Percentiles rank a stretch among this genome's conserved stretches.
Conservation (phyloP, 2,888 invertebrate genomes). For the Brachyptera putata region DNA sequence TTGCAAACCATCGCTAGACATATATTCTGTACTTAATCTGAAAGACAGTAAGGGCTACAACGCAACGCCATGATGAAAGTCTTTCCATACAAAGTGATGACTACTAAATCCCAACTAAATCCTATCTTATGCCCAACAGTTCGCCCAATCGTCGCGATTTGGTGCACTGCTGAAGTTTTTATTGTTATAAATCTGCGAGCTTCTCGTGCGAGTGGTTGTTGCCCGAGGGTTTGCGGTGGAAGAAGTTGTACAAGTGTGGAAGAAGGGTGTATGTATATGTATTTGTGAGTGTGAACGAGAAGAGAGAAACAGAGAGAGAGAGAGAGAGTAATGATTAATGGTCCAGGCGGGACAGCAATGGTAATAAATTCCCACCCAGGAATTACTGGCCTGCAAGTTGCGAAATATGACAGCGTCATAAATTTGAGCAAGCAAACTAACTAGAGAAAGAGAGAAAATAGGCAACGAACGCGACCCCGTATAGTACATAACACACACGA, state of each 20-base stretch:
- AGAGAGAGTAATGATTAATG: conserved; percentile 47
- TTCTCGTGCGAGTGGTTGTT: conserved; percentile 19
- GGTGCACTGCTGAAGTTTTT: conserved; percentile 14
- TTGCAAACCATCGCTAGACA: too few species aligned
- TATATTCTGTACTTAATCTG: too few species aligned
- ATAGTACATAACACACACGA: neutral
- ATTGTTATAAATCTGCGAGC: conserved; percentile 17
- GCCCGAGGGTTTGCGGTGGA: conserved; percentile 18
- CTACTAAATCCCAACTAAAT: too few species aligned
- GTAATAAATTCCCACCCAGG: conserved; percentile 56
- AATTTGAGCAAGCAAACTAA: conserved; percentile 46
- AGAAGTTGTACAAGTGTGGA: conserved; percentile 21
- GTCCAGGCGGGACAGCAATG: conserved; percentile 51
- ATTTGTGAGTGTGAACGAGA: conserved; percentile 6
- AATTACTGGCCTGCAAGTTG: conserved; percentile 57
- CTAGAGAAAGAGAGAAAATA: conserved; percentile 24
- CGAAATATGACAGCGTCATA: conserved; percentile 57
- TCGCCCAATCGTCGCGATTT: too few species aligned
- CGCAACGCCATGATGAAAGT: too few species aligned
- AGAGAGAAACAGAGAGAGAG: conserved; percentile 24
- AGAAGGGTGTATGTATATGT: too few species aligned
- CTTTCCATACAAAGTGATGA: too few species aligned
- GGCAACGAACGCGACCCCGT: conserved; percentile 1
- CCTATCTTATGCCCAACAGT: too few species aligned
- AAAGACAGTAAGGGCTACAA: too few species aligned